Conservation (phyloP, 2,797 vertebrate genomes). For the Girardinus metallicus region DNA sequence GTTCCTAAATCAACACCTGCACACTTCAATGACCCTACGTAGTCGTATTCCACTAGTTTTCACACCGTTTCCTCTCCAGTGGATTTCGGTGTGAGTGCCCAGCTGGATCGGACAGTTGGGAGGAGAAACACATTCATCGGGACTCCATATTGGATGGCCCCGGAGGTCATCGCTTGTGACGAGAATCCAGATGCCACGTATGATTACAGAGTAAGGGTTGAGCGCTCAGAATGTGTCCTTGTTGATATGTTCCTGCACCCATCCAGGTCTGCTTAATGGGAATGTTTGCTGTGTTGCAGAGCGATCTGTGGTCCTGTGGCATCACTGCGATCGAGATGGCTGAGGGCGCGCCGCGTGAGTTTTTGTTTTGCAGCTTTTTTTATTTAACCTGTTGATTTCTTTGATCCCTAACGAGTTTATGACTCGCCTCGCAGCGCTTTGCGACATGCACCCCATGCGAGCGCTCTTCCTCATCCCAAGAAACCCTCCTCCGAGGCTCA, state of each 20-base stretch:
- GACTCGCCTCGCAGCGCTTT: slow-evolving; percentile 79
- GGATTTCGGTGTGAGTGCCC: slow-evolving; percentile 95
- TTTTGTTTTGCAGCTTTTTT: background rate
- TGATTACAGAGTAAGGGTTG: slow-evolving; percentile 91
- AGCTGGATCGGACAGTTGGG: slow-evolving; percentile 95
- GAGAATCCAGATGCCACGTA: slow-evolving; percentile 97
- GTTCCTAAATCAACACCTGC: background rate
- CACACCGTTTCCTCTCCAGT: slow-evolving; percentile 71
- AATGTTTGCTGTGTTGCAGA: slow-evolving; percentile 79
- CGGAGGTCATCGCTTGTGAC: slow-evolving; percentile 95
- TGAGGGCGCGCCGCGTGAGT: slow-evolving; percentile 98
- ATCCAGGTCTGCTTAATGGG: slow-evolving; percentile 21
- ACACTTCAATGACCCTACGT: background rate
- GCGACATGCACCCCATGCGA: slow-evolving; percentile 94
- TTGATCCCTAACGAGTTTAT: slow-evolving; percentile 1
- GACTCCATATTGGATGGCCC: slow-evolving; percentile 98
- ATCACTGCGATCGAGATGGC: slow-evolving; percentile 99
- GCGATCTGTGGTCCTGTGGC: slow-evolving; percentile 96
- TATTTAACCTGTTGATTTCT: background rate
- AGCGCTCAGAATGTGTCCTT: background rate
- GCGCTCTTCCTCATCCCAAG: slow-evolving; percentile 93
- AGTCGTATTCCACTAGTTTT: background rate
- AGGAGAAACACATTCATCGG: slow-evolving; percentile 97
- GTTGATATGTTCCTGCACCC: background rate
- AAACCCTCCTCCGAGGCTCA: slow-evolving; percentile 90